These are phyloP conservation scores for Heliothis subflexa DNA, from an alignment of 1,140 invertebrate genomes.

Conservation along the genomic window DNA sequence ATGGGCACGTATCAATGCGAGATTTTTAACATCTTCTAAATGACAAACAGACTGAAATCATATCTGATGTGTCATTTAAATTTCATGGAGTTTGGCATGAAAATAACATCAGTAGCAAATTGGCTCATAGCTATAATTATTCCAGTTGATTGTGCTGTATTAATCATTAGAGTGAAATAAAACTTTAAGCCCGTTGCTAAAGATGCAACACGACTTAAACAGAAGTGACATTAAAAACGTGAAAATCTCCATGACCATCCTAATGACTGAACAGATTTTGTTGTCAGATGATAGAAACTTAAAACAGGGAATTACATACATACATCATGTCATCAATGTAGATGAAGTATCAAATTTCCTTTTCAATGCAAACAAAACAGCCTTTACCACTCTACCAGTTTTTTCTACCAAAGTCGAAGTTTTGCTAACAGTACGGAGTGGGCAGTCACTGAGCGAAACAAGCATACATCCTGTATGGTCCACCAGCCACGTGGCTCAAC, in stretches of 20 bases:
- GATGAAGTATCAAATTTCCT: too few relatives aligned
- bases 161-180: neutral
- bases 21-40: too few relatives aligned
- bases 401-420: neutral
- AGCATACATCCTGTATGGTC: slow-evolving; percentile 37
- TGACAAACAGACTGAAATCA: neutral
- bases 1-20: too few relatives aligned
- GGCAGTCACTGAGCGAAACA: slow-evolving; percentile 45
- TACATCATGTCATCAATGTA: too few relatives aligned
- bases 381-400: neutral
- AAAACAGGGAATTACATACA: too few relatives aligned
- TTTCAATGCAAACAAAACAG: neutral
- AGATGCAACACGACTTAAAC: too few relatives aligned
- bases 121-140: neutral
- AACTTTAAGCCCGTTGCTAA: too few relatives aligned
- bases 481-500: slow-evolving; percentile 37
- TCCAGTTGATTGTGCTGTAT: neutral
- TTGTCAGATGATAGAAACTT: too few relatives aligned
- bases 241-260: too few relatives aligned
- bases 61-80: neutral
- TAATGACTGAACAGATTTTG: too few relatives aligned
- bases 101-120: neutral
- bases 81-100: neutral
- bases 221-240: too few relatives aligned
- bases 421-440: neutral